These are phyloP conservation scores for Perodicticus potto DNA, from an alignment of 2,797 vertebrate genomes.

Conservation along the genomic window DNA sequence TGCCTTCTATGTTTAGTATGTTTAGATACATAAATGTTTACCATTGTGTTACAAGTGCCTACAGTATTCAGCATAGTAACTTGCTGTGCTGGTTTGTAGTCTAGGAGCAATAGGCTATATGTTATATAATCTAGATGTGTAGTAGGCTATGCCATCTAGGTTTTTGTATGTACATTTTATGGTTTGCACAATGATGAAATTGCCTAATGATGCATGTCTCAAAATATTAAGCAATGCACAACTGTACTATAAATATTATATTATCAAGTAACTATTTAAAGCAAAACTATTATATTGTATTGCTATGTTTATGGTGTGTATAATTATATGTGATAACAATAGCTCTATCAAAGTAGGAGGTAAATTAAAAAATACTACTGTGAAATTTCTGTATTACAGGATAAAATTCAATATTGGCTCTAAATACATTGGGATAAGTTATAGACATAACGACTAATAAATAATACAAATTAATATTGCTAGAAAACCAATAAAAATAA, in stretches of 20 bases:
- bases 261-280: neutral
- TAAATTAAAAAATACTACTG: neutral
- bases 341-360: neutral
- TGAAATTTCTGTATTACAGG: neutral
- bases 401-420: neutral
- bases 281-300: neutral
- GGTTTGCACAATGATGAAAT: neutral
- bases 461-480: neutral
- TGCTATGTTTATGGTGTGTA: neutral
- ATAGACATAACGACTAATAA: neutral
- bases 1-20: neutral
- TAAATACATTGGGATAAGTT: constrained; percentile 33
- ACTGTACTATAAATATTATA: neutral
- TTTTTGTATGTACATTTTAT: neutral
- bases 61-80: neutral
- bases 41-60: neutral
- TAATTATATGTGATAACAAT: neutral
- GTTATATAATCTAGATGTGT: neutral
- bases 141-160: neutral
- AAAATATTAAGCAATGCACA: neutral
- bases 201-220: neutral
- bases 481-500: constrained; percentile 14
- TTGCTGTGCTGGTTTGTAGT: neutral
- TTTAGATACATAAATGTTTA: neutral
- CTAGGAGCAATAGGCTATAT: neutral